phyloP scores from a whole-genome alignment of 2,797 vertebrate species.

The Hyperoplus lanceolatus region DNA sequence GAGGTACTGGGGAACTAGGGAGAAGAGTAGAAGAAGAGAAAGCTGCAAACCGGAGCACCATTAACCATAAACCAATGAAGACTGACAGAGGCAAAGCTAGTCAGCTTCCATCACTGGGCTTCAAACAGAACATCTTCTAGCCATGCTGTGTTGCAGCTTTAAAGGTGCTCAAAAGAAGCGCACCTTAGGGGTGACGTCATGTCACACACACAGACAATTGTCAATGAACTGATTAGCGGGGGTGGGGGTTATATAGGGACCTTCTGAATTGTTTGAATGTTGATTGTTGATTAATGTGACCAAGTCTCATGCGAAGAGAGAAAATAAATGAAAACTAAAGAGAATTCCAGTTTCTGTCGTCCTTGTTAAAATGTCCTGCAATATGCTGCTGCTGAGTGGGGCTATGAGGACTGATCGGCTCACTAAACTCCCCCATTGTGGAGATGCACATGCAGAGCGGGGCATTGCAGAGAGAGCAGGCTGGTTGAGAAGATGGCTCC shows the following conservation, averaged over 20 bases:
- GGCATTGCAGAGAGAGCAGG: slow-evolving; percentile 14
- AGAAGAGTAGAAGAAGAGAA: not conserved
- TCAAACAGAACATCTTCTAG: slow-evolving; percentile 49
- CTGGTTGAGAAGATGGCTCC: not conserved
- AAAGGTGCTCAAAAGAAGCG: too few species aligned
- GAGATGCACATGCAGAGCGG: slow-evolving; percentile 22
- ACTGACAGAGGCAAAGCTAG: slow-evolving; percentile 40
- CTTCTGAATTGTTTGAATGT: too few species aligned
- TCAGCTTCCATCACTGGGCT: slow-evolving; percentile 41
- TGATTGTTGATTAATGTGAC: too few species aligned
- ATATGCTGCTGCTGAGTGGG: slow-evolving; percentile 39
- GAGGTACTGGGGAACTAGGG: slow-evolving; percentile 7
- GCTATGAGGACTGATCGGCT: slow-evolving; percentile 31
- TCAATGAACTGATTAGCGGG: too few species aligned
- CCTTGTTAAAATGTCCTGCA: too few species aligned
- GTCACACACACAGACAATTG: too few species aligned
- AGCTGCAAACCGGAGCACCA: slow-evolving; percentile 29
- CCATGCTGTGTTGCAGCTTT: too few species aligned
- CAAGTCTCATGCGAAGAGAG: too few species aligned
- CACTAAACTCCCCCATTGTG: slow-evolving; percentile 27
- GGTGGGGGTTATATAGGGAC: too few species aligned
- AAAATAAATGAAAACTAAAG: too few species aligned
- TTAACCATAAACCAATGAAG: slow-evolving; percentile 39
- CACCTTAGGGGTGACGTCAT: too few species aligned
- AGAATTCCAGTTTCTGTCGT: too few species aligned